phyloP scores from a whole-genome alignment of 2,113 vertebrate species.

The Narcine bancroftii region DNA sequence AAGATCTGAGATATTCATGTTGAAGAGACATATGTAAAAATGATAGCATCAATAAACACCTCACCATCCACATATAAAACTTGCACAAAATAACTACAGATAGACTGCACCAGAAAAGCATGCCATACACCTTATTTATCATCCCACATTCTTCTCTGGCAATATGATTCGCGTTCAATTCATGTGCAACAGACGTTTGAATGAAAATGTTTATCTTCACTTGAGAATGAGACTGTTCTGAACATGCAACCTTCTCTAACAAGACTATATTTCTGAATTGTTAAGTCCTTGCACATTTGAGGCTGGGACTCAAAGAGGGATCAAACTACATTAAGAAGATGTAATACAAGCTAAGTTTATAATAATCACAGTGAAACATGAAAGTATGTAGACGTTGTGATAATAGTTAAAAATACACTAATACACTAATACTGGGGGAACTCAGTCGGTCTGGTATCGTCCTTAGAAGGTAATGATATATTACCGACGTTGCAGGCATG shows the following conservation, averaged over 20 bases:
- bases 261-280: neutral
- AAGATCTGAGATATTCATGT: neutral
- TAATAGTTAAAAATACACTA: too few species aligned
- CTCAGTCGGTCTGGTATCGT: too few species aligned
- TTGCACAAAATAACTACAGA: neutral
- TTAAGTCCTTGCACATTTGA: neutral
- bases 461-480: too few species aligned
- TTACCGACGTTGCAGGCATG: too few species aligned
- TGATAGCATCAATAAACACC: neutral
- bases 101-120: neutral
- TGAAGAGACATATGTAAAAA: neutral
- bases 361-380: slow-evolving; percentile 8
- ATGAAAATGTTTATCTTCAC: neutral
- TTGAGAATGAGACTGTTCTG: neutral
- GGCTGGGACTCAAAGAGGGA: neutral
- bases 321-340: neutral
- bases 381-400: too few species aligned
- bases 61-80: neutral
- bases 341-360: neutral
- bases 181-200: neutral
- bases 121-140: too few species aligned
- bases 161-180: neutral
- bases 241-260: neutral
- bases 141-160: too few species aligned
- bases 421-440: too few species aligned